Evolutionary conservation across 1,140 invertebrate genomes (phyloP), one percentile per base, ranked within the genome.

Genomic region (Phymorhynchus buccinoides): DNA sequence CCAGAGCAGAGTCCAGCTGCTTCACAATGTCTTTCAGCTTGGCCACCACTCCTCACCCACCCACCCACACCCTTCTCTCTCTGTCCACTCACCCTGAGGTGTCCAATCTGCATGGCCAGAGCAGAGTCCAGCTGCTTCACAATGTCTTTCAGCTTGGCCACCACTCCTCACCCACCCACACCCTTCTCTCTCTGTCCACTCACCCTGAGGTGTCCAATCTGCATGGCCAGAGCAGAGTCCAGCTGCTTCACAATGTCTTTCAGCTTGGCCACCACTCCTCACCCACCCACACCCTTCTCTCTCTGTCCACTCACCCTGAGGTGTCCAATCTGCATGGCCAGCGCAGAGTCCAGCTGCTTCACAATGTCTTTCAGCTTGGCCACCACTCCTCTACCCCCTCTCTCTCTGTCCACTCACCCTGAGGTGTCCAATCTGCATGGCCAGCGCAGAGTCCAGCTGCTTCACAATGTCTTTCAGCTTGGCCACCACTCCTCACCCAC

Each of bases 371-470:
- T 95, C n/a, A 98, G 93, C 91, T 97, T 96, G 0, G 97, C 96
- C 0, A 98, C 96, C 66, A 97, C 96, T 62, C 97, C 96, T 56
- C 97, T n/a, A n/a, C n/a, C n/a, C n/a, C n/a, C n/a, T n/a, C n/a
- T n/a, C n/a, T n/a, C n/a, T n/a, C n/a, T n/a, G n/a, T n/a, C n/a
- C 71, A 86, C 85, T 85, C 87, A 91, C 91, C 88, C 89, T 92
- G 78, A 92, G 90, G 87, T 90, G 89, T 80, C 89, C 90, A 39
- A 92, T 89, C 86, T 92, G 88, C 85, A 90, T 89, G 68, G 90
- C 91, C 90, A 90, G n/a, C n/a, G n/a, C n/a, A n/a, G 95, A 94
- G 89, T 97, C 96, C 73, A 98, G 95, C 92, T 96, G 95, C n/a
- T 95, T 96, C 1, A 98, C 97, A 85, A 97, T 97, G 32, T n/a